Percentiles rank a stretch among this genome's conserved stretches.
Conservation (phyloP, 2,113 vertebrate species). For the Oreocharis arfaki region DNA sequence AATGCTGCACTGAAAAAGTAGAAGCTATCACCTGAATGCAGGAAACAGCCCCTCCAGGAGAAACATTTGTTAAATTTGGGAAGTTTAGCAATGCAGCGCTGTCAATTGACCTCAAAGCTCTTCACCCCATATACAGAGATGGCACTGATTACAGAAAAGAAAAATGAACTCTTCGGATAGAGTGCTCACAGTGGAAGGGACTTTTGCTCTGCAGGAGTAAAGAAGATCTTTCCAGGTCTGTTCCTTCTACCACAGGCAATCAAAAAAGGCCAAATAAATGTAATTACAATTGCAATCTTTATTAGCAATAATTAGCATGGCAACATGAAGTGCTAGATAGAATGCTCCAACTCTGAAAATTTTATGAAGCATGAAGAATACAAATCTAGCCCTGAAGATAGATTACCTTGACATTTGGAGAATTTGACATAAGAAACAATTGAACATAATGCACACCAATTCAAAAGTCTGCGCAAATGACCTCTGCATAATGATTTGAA, state of each 20-base stretch:
- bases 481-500: neutral
- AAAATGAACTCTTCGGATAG: neutral
- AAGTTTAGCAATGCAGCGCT: neutral
- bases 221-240: neutral
- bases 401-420: neutral
- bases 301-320: neutral
- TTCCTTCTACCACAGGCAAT: neutral
- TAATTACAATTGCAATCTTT: neutral
- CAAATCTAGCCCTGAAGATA: neutral
- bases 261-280: neutral
- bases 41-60: neutral
- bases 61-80: neutral
- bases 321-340: neutral
- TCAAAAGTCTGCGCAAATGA: neutral
- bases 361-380: neutral
- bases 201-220: neutral
- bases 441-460: neutral
- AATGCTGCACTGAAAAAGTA: neutral
- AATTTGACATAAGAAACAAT: neutral
- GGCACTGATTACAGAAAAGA: neutral
- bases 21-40: neutral
- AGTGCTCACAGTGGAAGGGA: neutral
- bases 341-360: neutral
- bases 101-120: neutral
- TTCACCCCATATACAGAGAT: neutral